These are phyloP conservation scores for Poecilia latipinna DNA, from an alignment of 2,113 vertebrate genomes.

Conservation along the genomic window DNA sequence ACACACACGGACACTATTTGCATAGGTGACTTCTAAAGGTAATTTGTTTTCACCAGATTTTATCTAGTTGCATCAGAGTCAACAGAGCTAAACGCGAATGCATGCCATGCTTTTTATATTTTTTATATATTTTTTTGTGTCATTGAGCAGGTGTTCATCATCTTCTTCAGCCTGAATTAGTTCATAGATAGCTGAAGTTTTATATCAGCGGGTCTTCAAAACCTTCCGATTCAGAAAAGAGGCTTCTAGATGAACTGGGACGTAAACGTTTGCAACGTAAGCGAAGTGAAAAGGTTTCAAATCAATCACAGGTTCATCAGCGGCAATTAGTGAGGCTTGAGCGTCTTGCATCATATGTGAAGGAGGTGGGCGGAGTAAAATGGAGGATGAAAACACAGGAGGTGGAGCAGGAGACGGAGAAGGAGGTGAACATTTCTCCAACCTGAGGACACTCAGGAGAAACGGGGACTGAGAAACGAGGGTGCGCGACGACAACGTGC, in stretches of 20 bases:
- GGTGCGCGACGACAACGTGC: constrained; percentile 9
- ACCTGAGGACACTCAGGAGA: constrained; percentile 50
- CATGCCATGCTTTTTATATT: no score
- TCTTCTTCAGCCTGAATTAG: constrained; percentile 18
- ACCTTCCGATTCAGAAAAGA: constrained; percentile 2
- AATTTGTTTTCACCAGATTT: no score
- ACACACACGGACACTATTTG: no score
- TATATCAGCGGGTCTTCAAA: constrained; percentile 1
- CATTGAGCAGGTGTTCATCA: constrained; percentile 10
- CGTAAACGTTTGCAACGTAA: constrained; percentile 3
- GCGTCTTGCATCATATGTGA: constrained; percentile 25
- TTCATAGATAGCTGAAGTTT: constrained; percentile 10
- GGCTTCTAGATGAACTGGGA: constrained; percentile 29
- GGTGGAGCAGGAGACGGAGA: constrained; percentile 18
- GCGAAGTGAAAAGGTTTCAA: constrained; percentile 11
- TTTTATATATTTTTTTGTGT: not conserved
- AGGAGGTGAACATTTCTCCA: constrained; percentile 39
- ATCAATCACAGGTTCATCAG: constrained; percentile 45
- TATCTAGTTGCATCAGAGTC: no score
- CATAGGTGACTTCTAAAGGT: no score
- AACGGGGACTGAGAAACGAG: constrained; percentile 33
- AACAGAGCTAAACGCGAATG: no score
- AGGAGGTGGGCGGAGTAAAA: not conserved
- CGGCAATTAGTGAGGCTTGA: constrained; percentile 45
- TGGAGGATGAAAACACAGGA: constrained; percentile 28